phyloP scores from a whole-genome alignment of 2,888 invertebrate genomes.

The Phaedon cochleariae region DNA sequence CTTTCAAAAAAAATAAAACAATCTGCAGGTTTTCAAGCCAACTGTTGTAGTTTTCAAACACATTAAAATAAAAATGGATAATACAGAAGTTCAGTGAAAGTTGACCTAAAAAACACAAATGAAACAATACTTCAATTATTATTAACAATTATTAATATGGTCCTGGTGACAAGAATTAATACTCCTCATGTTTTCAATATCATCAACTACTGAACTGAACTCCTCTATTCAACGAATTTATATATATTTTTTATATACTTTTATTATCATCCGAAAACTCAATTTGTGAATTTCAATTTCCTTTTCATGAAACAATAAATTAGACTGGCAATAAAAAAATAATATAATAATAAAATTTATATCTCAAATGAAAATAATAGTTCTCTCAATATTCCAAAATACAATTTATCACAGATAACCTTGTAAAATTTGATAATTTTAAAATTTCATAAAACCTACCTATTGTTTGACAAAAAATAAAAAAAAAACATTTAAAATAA shows the following conservation, averaged over 20 bases:
- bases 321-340: slow-evolving; percentile 37
- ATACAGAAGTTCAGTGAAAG: slow-evolving; percentile 18
- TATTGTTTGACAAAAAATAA: slow-evolving; percentile 40
- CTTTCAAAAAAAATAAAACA: slow-evolving; percentile 33
- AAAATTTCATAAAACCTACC: slow-evolving; percentile 44
- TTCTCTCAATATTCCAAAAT: slow-evolving; percentile 51
- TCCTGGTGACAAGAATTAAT: too few relatives aligned
- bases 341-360: slow-evolving; percentile 37
- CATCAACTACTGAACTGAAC: too few relatives aligned
- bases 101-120: not conserved
- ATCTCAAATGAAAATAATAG: slow-evolving; percentile 40
- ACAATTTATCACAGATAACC: slow-evolving; percentile 57
- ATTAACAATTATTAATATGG: too few relatives aligned
- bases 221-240: not conserved
- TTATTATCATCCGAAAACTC: not conserved
- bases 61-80: slow-evolving; percentile 2
- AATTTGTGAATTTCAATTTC: not conserved
- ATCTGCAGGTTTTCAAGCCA: slow-evolving; percentile 40
- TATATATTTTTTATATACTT: not conserved
- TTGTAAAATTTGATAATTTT: slow-evolving; percentile 51
- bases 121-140: too few relatives aligned
- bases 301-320: not conserved
- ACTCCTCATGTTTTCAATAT: not conserved
- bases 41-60: slow-evolving; percentile 6
- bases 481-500: slow-evolving; percentile 30